Base-by-base conservation (phyloP, 1,140 invertebrate species). In the Macrosteles quadrilineatus region DNA sequence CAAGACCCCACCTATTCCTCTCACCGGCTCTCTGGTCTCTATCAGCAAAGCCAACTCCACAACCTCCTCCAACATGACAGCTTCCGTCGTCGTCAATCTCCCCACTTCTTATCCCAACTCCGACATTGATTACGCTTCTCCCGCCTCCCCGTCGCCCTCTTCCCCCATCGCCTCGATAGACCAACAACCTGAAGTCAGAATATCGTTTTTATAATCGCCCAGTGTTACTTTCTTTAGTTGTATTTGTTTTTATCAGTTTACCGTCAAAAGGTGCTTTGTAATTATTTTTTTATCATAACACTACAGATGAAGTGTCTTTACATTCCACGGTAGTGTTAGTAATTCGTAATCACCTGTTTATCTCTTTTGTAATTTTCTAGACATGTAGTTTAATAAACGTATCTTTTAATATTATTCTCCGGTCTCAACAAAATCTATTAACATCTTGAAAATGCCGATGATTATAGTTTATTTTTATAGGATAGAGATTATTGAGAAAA, bases 41-140 rank as follows among this genome's bases (percentile, higher is more conserved):
- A 72, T 75, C 30, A 76, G 74, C 69, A 78, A 78, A 67, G 76
- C 78, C 53, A 78, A 79, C 67, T 78, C 77, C 19, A 77, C 76
- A 19, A 78, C 77, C 19, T 78, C 77, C 32, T 78, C 77, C 71
- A 78, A 77, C 32, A 77, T 77, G 72, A 78, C 77, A n/a, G 77
- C 77, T 19, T 77, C 76, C 21, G 78, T 79, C 2, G 76, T 79
- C 6, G 78, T 79, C 27, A 79, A 79, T 67, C 70, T 79, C 47
- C 78, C 78, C 25, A 70, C 75, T 12, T 79, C 78, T 14, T 78
- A 79, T 57, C 75, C 77, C 11, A 77, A 76, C 69, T 78, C 77
- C 25, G 78, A 79, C 55, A 72, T 78, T 40, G 77, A 77, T 25
- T 76, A 75, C 31, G 71, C 73, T 1, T 77, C 76, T 25, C 74